Evolutionary conservation across 2,113 vertebrate genomes (phyloP).

Genomic region (Scartelaos histophorus): DNA sequence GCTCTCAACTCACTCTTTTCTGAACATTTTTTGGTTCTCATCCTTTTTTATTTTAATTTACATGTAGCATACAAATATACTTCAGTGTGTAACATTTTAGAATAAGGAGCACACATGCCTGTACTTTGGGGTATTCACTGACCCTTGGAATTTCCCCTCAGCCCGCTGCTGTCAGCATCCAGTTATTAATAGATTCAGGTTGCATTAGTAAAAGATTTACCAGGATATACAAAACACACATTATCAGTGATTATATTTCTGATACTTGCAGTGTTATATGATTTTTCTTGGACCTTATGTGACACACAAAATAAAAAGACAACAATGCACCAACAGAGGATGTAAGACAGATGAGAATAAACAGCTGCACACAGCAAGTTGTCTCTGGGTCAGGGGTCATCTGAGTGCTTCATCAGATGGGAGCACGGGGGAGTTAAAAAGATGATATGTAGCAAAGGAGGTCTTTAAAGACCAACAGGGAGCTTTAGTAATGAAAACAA

Average conservation of each 20-base stretch:
- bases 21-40: neutral
- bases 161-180: conserved; percentile 10
- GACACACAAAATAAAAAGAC: conserved; percentile 16
- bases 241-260: neutral
- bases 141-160: conserved; percentile 28
- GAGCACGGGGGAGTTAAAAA: conserved; percentile 21
- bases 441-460: conserved; percentile 29
- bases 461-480: conserved; percentile 29
- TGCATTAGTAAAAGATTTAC: neutral
- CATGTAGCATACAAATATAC: neutral
- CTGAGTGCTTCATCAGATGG: conserved; percentile 22
- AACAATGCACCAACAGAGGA: conserved; percentile 2
- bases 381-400: conserved; percentile 36
- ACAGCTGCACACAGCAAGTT: conserved; percentile 33
- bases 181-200: conserved; percentile 4
- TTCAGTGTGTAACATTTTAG: neutral
- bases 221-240: neutral
- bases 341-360: conserved; percentile 25
- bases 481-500: conserved; percentile 48
- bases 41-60: neutral
- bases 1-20: conserved; percentile 8
- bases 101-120: neutral
- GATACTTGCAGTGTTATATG: conserved; percentile 4
- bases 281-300: conserved; percentile 21
- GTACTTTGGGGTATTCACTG: neutral